A percentile compares a stretch with the other conserved stretches of the same genome.
Evolutionary conservation across 2,113 vertebrate species (phyloP).

Genomic region (Pheucticus melanocephalus): DNA sequence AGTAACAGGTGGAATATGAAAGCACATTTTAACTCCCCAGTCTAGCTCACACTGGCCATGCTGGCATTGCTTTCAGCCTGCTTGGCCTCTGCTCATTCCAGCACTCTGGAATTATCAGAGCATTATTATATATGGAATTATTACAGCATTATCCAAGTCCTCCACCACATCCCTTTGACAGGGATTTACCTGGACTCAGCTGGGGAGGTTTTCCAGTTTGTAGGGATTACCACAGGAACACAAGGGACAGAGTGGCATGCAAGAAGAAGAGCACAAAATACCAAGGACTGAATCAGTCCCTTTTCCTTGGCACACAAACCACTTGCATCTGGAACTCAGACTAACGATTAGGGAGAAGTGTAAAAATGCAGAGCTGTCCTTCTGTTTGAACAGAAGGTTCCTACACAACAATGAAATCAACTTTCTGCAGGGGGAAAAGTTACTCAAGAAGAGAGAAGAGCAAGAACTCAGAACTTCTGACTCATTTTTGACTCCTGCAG

Average conservation of each 20-base stretch:
- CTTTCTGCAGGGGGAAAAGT: background rate
- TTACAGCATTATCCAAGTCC: background rate
- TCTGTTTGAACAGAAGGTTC: slow-evolving; percentile 28
- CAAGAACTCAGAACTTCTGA: background rate
- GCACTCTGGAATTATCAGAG: background rate
- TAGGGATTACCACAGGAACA: background rate
- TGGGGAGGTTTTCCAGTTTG: background rate
- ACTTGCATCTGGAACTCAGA: slow-evolving; percentile 1
- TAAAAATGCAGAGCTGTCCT: background rate
- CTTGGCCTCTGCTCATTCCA: background rate
- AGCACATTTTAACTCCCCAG: background rate
- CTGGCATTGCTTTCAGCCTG: background rate
- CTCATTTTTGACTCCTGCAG: background rate
- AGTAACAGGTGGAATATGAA: background rate
- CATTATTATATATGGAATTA: background rate
- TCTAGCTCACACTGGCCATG: background rate
- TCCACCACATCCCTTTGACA: background rate
- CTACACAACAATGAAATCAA: slow-evolving; percentile 3
- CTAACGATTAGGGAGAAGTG: background rate
- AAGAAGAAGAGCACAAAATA: background rate
- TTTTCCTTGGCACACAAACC: slow-evolving; percentile 8
- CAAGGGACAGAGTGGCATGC: background rate
- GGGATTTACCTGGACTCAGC: background rate
- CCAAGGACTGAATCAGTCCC: background rate
- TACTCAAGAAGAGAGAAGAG: background rate